Evolutionary conservation across 1,140 invertebrate species (phyloP).

Genomic region (Drosophila lacertosa): DNA sequence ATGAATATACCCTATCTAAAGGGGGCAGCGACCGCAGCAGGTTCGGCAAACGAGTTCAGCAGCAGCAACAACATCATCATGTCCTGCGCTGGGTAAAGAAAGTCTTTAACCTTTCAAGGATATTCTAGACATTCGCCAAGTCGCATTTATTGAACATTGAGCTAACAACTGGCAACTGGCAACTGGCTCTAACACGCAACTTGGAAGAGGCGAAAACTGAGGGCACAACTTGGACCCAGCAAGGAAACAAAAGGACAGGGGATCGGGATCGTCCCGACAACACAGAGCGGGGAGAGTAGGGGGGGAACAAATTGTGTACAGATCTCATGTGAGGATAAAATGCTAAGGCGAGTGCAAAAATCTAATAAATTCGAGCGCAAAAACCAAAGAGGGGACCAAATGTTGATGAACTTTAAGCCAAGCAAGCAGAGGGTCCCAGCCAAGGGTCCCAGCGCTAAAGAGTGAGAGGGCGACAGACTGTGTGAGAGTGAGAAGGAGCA

Average conservation of each 20-base stretch:
- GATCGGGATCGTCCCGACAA: conserved; percentile 21
- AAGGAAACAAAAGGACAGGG: not conserved
- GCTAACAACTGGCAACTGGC: conserved; percentile 34
- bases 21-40: conserved; percentile 76
- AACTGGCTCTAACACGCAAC: conserved; percentile 14
- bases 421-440: conserved; percentile 2
- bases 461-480: not conserved
- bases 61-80: conserved; percentile 22
- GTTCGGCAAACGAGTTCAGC: conserved; percentile 73
- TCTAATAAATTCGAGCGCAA: conserved; percentile 69
- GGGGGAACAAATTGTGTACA: conserved; percentile 60
- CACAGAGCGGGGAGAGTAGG: too few species aligned
- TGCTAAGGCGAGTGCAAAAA: conserved; percentile 53
- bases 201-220: conserved; percentile 7
- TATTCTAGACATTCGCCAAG: conserved; percentile 63
- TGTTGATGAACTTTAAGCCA: conserved; percentile 69
- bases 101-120: conserved; percentile 83
- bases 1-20: too few species aligned
- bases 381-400: conserved; percentile 40
- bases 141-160: conserved; percentile 46
- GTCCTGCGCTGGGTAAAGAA: conserved; percentile 74
- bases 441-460: not conserved
- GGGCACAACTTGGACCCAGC: too few species aligned
- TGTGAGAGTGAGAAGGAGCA: not conserved
- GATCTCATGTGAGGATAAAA: conserved; percentile 69